phyloP scores from a whole-genome alignment of 2,888 invertebrate species.

The Petrolisthes manimaculis region DNA sequence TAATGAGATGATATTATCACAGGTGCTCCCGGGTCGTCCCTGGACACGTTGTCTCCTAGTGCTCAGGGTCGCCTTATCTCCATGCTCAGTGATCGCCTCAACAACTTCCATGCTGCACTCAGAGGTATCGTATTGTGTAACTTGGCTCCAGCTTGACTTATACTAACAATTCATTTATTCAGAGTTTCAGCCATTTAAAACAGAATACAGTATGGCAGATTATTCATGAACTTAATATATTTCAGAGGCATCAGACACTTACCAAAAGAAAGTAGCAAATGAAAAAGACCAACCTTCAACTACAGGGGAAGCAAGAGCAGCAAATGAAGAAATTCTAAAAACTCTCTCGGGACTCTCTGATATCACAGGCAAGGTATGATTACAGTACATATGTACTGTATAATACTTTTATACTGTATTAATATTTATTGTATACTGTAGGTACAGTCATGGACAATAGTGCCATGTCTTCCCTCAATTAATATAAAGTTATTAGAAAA shows the following conservation, averaged over 20 bases:
- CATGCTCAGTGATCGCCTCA: constrained; percentile 49
- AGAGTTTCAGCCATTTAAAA: not conserved
- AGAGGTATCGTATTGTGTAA: constrained; percentile 23
- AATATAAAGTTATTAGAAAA: constrained; percentile 8
- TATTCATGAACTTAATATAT: not conserved
- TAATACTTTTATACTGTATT: not conserved
- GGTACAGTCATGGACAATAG: not conserved
- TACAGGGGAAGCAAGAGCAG: constrained; percentile 43
- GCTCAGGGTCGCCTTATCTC: constrained; percentile 53
- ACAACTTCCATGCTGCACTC: constrained; percentile 47
- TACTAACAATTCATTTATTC: not conserved
- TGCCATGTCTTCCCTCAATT: not conserved
- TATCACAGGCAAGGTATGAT: constrained; percentile 35
- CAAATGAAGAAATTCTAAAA: constrained; percentile 47
- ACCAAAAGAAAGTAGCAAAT: constrained; percentile 39
- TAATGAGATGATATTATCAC: not conserved
- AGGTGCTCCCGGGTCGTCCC: constrained; percentile 25
- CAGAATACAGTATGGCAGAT: not conserved
- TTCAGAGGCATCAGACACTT: constrained; percentile 44
- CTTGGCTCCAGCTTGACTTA: too few relatives aligned
- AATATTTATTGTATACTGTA: not conserved
- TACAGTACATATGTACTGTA: not conserved
- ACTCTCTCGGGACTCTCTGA: constrained; percentile 22
- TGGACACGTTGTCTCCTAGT: constrained; percentile 37
- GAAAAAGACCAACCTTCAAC: constrained; percentile 35